Percentiles rank a stretch among this genome's conserved stretches.
Evolutionary conservation across 1,140 invertebrate species (phyloP).

Genomic region (Leucophenga varia): DNA sequence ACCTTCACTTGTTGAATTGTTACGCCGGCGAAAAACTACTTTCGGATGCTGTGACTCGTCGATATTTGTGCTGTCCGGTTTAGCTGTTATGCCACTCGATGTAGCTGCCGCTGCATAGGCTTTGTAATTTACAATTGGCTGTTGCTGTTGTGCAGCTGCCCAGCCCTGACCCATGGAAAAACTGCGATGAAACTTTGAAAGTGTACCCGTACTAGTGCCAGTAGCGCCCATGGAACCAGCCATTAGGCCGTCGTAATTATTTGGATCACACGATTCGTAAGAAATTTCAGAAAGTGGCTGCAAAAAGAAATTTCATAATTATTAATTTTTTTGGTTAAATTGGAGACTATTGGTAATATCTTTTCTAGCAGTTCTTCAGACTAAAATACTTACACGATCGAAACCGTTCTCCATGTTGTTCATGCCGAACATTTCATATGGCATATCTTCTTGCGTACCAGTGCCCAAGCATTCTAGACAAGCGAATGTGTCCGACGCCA

Average conservation of each 20-base stretch:
- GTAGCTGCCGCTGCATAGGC: too few relatives aligned
- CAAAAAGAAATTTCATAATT: not conserved
- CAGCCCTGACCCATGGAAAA: constrained; percentile 56
- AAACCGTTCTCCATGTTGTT: constrained; percentile 36
- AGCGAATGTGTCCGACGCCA: constrained; percentile 73
- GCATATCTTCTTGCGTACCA: constrained; percentile 60
- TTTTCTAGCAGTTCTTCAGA: too few relatives aligned
- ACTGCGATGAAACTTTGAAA: constrained; percentile 54
- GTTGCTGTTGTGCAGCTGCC: constrained; percentile 34
- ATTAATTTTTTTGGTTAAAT: too few relatives aligned
- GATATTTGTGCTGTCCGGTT: constrained; percentile 1
- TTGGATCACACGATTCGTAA: constrained; percentile 48
- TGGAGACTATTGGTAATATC: too few relatives aligned
- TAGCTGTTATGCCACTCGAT: constrained; percentile 6
- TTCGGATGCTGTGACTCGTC: constrained; percentile 31
- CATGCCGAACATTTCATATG: constrained; percentile 51
- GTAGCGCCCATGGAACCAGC: constrained; percentile 23
- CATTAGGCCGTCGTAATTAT: constrained; percentile 46
- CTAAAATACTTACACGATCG: constrained; percentile 44
- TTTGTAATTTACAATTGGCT: constrained; percentile 2
- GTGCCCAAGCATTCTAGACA: constrained; percentile 73
- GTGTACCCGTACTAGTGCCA: constrained; percentile 15
- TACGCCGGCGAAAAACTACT: constrained; percentile 45
- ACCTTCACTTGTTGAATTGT: constrained; percentile 49
- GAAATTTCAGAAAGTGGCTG: constrained; percentile 53